Percentiles rank a stretch among this genome's conserved stretches.
Conservation (phyloP, 1,140 invertebrate species). For the Ostrea edulis region DNA sequence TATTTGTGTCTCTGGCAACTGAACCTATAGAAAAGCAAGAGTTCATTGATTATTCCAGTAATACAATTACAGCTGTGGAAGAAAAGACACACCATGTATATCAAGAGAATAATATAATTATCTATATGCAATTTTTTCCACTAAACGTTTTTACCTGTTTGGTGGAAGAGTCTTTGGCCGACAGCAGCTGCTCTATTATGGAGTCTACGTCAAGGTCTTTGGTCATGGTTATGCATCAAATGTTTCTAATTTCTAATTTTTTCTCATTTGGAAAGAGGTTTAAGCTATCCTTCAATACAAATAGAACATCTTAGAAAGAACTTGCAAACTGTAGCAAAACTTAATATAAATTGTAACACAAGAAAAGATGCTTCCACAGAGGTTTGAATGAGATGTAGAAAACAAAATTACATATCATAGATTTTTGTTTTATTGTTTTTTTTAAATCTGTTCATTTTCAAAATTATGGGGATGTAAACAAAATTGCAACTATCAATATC, state of each 20-base stretch:
- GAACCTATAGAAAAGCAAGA: slow-evolving; percentile 67
- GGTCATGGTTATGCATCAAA: slow-evolving; percentile 45
- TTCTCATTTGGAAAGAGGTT: not conserved
- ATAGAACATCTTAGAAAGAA: not conserved
- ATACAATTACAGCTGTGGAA: not conserved
- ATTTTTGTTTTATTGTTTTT: too few relatives aligned
- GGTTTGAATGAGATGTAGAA: too few relatives aligned
- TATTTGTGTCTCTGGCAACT: slow-evolving; percentile 80
- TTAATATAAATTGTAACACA: too few relatives aligned
- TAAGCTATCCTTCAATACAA: not conserved
- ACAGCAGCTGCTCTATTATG: slow-evolving; percentile 75
- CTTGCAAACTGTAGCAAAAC: not conserved
- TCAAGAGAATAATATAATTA: not conserved
- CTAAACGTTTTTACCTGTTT: slow-evolving; percentile 72
- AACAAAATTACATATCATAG: too few relatives aligned
- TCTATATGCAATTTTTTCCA: not conserved
- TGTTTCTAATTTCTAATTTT: not conserved
- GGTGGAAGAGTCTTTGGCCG: slow-evolving; percentile 72
- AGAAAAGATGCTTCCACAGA: too few relatives aligned
- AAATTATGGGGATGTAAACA: too few relatives aligned
- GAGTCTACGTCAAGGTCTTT: slow-evolving; percentile 75
- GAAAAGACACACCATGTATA: not conserved
- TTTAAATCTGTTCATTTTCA: too few relatives aligned
- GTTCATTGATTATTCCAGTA: not conserved
- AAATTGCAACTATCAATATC: too few relatives aligned